Evolutionary conservation across 2,797 vertebrate species (phyloP), one percentile per base, ranked within the genome.

Genomic region (Megaceryle alcyon): DNA sequence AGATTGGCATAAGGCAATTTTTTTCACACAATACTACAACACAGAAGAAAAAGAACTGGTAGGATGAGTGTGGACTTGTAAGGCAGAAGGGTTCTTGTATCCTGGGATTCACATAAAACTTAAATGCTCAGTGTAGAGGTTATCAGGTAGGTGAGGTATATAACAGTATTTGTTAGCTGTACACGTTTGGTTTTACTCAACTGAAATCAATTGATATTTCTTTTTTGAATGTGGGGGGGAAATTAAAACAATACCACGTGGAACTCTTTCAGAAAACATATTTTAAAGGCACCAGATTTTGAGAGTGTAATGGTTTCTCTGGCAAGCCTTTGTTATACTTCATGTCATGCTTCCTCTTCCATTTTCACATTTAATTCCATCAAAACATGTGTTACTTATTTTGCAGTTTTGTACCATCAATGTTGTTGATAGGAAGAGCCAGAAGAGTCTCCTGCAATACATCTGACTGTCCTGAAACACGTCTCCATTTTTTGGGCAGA

Each of bases 231-330:
- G 31, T 19, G 46, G 33, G 28, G 28, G 61, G 21, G 66, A 87
- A 91, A 94, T 57, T 28, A 72, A 82, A 94, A 64, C 65, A 76
- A 70, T 64, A 51, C 33, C 61, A 64, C 80, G 60, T 61, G 79
- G 69, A 86, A 78, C 12, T 41, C 75, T 53, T 71, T 75, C 53
- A 69, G 73, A 73, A 77, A 60, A 20, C 28, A 20, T 63, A 59
- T 88, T 71, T 91, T 91, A 94, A 75, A 60, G 88, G 82, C 91
- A 92, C 85, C 33, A 49, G 57, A 57, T 71, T 92, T 80, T 72
- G 72, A 37, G 61, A 83, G 44, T 10, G 37, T 35, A 91, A 86
- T 51, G 76, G 90, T 81, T 90, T 86, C 71, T 75, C 90, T 95
- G 79, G 85, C 72, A 96, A 94, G 73, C 61, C 46, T 77, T 59